These are phyloP conservation scores for Ptilorrhoa leucosticta DNA, from an alignment of 2,113 vertebrate genomes.

Conservation along the genomic window DNA sequence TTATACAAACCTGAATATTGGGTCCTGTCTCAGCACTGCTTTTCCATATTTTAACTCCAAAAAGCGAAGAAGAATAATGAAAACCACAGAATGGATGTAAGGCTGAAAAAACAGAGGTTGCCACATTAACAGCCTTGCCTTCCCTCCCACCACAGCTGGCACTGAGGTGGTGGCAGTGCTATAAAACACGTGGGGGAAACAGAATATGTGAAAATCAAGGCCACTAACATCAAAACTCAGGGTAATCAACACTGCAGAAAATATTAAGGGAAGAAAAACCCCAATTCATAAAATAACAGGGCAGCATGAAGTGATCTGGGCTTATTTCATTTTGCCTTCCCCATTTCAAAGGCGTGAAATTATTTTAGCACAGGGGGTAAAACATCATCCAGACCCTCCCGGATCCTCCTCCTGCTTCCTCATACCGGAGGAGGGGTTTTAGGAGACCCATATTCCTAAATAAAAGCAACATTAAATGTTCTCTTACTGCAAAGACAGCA, in stretches of 20 bases:
- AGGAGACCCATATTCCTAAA: not conserved
- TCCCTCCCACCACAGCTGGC: not conserved
- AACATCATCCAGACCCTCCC: not conserved
- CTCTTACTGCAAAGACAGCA: constrained; percentile 41
- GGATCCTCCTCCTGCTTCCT: not conserved
- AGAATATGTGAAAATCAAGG: not conserved
- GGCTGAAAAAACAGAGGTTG: constrained; percentile 69
- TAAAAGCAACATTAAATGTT: not conserved
- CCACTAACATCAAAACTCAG: not conserved
- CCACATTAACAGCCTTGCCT: not conserved
- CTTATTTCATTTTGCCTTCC: not conserved
- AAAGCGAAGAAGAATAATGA: constrained; percentile 78
- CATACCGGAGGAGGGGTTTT: not conserved
- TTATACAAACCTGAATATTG: constrained; percentile 77
- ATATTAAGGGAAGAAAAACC: not conserved
- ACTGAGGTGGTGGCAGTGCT: not conserved
- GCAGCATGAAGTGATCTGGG: not conserved
- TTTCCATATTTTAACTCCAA: constrained; percentile 77
- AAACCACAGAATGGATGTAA: constrained; percentile 76
- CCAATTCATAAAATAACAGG: not conserved
- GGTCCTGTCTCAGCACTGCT: constrained; percentile 74
- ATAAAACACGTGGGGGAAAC: fast-evolving
- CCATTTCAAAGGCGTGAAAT: not conserved
- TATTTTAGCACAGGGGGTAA: not conserved
- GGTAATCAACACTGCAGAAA: not conserved